Conservation (phyloP, 1,140 invertebrate genomes). For the Galendromus occidentalis region DNA sequence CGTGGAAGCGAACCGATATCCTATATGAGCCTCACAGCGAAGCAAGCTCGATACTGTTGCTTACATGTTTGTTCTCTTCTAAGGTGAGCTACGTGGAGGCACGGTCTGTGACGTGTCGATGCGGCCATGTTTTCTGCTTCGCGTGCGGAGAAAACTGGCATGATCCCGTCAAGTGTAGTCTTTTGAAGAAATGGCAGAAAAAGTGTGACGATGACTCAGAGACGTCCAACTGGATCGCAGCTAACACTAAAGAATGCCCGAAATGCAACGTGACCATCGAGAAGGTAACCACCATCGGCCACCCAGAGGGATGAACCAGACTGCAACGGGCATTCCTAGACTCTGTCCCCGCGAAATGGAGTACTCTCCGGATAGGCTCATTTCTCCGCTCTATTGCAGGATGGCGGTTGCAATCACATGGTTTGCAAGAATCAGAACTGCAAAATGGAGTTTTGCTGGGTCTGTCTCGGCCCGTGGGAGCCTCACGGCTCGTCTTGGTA, state of each 20-base stretch:
- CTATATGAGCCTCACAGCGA: too few relatives aligned
- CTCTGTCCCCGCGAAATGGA: too few relatives aligned
- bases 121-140: slow-evolving; percentile 87
- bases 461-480: slow-evolving; percentile 94
- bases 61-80: too few relatives aligned
- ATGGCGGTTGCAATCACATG: slow-evolving; percentile 99
- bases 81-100: slow-evolving; percentile 52
- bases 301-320: neutral
- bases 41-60: too few relatives aligned
- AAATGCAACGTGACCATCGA: slow-evolving; percentile 96
- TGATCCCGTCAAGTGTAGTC: slow-evolving; percentile 84
- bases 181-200: slow-evolving; percentile 90
- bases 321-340: neutral
- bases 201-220: slow-evolving; percentile 99
- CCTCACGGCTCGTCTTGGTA: slow-evolving; percentile 92
- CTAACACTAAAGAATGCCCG: slow-evolving; percentile 97
- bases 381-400: slow-evolving; percentile 28
- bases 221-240: slow-evolving; percentile 98
- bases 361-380: slow-evolving; percentile 13
- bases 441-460: slow-evolving; percentile 97
- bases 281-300: slow-evolving; percentile 32
- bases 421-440: slow-evolving; percentile 97
- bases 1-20: too few relatives aligned
- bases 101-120: slow-evolving; percentile 80
- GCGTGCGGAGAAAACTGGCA: slow-evolving; percentile 96